phyloP scores from a whole-genome alignment of 2,797 vertebrate genomes.

The Hydrocynus forskahlii region DNA sequence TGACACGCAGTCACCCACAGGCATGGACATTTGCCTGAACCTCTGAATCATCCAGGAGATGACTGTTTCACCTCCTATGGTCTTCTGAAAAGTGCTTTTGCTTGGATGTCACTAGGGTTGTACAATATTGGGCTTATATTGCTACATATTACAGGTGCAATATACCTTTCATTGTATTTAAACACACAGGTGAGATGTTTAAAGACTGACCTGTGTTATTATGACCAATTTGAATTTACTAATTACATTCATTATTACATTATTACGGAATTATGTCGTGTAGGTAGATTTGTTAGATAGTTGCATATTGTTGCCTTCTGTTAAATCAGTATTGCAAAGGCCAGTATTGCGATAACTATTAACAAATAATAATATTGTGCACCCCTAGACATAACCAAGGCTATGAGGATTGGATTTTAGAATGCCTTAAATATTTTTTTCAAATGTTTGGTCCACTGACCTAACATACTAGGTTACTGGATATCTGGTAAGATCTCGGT shows the following conservation, averaged over 20 bases:
- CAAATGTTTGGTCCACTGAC: constrained; percentile 63
- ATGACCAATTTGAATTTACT: not conserved
- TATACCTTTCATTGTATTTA: not conserved
- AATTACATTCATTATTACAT: not conserved
- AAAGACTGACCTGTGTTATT: not conserved
- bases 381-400: constrained; percentile 56
- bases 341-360: not conserved
- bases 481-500: not conserved
- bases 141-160: not conserved
- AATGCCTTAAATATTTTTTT: constrained; percentile 76
- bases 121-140: constrained; percentile 6
- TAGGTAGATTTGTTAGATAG: not conserved
- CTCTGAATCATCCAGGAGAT: constrained; percentile 44
- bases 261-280: not conserved
- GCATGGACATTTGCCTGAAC: constrained; percentile 51
- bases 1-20: constrained; percentile 20
- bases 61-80: constrained; percentile 39
- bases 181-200: not conserved
- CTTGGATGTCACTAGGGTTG: constrained; percentile 65
- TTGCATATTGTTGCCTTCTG: not conserved
- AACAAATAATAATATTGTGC: not conserved
- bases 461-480: not conserved
- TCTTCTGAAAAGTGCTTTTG: constrained; percentile 59
- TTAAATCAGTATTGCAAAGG: not conserved
- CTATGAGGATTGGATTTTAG: constrained; percentile 63